A percentile compares a stretch with the other conserved stretches of the same genome.
These are phyloP conservation scores for Spinus olivaceus DNA, from an alignment of 2,797 vertebrate genomes.

Conservation along the genomic window DNA sequence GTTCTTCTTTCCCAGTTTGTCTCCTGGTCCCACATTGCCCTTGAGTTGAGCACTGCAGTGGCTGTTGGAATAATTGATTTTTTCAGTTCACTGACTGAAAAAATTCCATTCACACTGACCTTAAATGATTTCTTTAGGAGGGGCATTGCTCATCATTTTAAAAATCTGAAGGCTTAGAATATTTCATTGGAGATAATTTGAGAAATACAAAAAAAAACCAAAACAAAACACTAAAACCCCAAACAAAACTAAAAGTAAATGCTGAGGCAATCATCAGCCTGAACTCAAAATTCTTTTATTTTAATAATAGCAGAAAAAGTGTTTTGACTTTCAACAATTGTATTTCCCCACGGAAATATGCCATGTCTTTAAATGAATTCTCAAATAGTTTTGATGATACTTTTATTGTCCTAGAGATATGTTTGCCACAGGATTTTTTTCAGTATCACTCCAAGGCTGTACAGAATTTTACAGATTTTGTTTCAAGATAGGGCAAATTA, in stretches of 20 bases:
- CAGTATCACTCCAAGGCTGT: neutral
- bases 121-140: neutral
- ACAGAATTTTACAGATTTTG: neutral
- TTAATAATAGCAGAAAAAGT: neutral
- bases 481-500: neutral
- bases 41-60: slow-evolving; percentile 17
- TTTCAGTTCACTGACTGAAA: slow-evolving; percentile 59
- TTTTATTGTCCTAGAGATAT: neutral
- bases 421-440: neutral
- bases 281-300: neutral
- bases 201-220: neutral
- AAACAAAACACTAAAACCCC: neutral
- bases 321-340: neutral
- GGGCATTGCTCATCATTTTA: neutral
- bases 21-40: slow-evolving; percentile 17
- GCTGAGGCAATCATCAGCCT: neutral
- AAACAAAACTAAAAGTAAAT: neutral
- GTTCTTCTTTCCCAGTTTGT: slow-evolving; percentile 3
- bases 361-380: neutral
- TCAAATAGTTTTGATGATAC: neutral
- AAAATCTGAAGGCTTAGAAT: neutral
- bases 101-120: slow-evolving; percentile 32
- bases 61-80: slow-evolving; percentile 51
- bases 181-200: neutral
- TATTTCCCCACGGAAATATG: neutral